Conservation (phyloP, 2,888 invertebrate genomes). For the Epirrhoe tristata region DNA sequence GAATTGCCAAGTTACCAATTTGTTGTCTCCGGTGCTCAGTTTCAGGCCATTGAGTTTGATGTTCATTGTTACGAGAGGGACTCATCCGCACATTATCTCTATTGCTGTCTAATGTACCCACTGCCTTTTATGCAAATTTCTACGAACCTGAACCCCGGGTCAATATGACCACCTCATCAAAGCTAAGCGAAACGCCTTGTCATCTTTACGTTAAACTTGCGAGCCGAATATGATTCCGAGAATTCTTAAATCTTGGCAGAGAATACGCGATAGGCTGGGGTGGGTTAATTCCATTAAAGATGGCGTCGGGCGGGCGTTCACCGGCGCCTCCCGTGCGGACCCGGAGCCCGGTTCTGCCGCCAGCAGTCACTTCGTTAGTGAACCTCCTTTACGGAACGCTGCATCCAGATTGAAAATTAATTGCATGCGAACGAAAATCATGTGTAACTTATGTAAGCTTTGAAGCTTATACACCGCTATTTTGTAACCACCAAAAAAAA, state of each 20-base stretch:
- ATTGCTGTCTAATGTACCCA: conserved; percentile 30
- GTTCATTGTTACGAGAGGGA: conserved; percentile 36
- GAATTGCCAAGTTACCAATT: conserved; percentile 27
- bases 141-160: conserved; percentile 28
- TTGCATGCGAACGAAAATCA: conserved; percentile 9
- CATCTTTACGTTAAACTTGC: conserved; percentile 14
- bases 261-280: conserved; percentile 31
- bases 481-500: too few species aligned
- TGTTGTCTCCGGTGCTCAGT: conserved; percentile 28
- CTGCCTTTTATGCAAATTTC: conserved; percentile 33
- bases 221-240: conserved; percentile 19
- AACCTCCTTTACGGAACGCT: conserved; percentile 26
- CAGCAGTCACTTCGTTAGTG: conserved; percentile 26
- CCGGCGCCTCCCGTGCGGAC: conserved; percentile 38
- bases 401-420: conserved; percentile 27
- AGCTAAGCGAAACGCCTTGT: conserved; percentile 6
- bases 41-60: conserved; percentile 39
- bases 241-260: conserved; percentile 14
- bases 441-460: not conserved
- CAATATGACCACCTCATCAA: conserved; percentile 37
- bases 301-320: conserved; percentile 51
- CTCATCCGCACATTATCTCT: conserved; percentile 29
- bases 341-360: conserved; percentile 24
- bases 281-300: conserved; percentile 48
- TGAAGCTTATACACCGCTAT: too few species aligned